Evolutionary conservation across 1,140 invertebrate genomes (phyloP).

Genomic region (Andricus grossulariae): DNA sequence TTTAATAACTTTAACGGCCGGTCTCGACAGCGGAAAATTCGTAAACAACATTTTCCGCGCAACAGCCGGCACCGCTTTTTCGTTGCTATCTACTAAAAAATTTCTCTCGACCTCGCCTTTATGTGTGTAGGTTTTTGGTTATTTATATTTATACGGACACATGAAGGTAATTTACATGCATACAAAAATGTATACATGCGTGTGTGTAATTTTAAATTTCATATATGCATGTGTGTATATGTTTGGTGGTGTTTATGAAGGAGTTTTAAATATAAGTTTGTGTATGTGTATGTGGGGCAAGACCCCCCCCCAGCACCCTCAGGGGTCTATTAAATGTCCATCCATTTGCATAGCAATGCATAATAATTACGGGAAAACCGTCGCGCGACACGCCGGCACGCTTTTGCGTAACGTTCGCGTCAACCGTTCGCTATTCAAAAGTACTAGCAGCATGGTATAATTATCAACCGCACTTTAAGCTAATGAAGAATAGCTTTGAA

Average conservation of each 20-base stretch:
- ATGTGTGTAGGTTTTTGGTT: no score
- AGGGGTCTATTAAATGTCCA: slow-evolving; percentile 59
- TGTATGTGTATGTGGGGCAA: no score
- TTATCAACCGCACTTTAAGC: slow-evolving; percentile 13
- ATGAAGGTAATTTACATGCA: no score
- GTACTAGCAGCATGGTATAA: slow-evolving; percentile 8
- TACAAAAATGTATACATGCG: no score
- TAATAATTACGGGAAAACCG: slow-evolving; percentile 59
- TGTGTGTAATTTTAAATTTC: no score
- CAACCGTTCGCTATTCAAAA: slow-evolving; percentile 37
- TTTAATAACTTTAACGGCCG: slow-evolving; percentile 15
- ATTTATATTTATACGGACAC: no score
- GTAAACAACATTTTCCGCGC: slow-evolving; percentile 32
- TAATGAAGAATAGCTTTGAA: slow-evolving; percentile 12
- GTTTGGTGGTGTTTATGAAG: no score
- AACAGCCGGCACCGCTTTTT: background rate
- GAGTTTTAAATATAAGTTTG: no score
- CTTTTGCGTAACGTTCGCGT: slow-evolving; percentile 18
- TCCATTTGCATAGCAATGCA: slow-evolving; percentile 65
- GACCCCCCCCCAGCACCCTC: background rate
- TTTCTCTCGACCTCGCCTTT: no score
- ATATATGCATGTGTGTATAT: no score
- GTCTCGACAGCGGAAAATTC: background rate
- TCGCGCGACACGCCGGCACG: slow-evolving; percentile 10
- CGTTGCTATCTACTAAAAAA: no score